Conservation (phyloP, 1,140 invertebrate genomes). For the Heliconius himera region DNA sequence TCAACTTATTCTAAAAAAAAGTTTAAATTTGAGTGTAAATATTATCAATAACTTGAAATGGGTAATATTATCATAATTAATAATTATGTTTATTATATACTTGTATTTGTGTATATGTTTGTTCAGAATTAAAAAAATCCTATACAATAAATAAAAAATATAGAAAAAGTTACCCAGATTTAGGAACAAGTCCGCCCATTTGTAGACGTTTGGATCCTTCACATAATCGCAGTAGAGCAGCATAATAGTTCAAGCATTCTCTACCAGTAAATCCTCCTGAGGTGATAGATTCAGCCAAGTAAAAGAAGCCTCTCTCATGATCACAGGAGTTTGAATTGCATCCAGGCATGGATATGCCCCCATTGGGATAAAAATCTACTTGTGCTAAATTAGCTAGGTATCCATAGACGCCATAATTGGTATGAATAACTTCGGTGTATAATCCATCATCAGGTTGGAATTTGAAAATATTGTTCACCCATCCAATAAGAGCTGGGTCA, state of each 20-base stretch:
- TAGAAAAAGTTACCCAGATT: slow-evolving; percentile 49
- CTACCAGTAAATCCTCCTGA: slow-evolving; percentile 59
- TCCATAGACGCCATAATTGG: slow-evolving; percentile 80
- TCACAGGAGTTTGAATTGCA: slow-evolving; percentile 78
- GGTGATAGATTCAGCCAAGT: slow-evolving; percentile 60
- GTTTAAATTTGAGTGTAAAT: too few species aligned
- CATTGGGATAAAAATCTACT: slow-evolving; percentile 87
- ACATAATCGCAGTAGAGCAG: slow-evolving; percentile 50
- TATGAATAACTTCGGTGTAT: slow-evolving; percentile 86
- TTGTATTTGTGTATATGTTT: too few species aligned
- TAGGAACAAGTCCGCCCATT: slow-evolving; percentile 62
- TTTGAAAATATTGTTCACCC: slow-evolving; percentile 62
- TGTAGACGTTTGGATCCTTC: slow-evolving; percentile 44
- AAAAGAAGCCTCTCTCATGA: slow-evolving; percentile 55
- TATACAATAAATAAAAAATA: slow-evolving; percentile 11
- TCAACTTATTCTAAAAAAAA: too few species aligned
- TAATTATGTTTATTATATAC: too few species aligned
- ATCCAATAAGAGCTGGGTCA: slow-evolving; percentile 81
- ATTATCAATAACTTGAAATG: too few species aligned
- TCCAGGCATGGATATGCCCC: slow-evolving; percentile 84
- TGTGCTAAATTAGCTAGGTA: slow-evolving; percentile 80
- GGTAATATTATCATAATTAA: too few species aligned
- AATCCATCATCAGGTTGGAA: slow-evolving; percentile 82
- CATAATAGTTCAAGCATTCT: slow-evolving; percentile 53
- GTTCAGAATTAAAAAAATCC: too few species aligned